Conservation (phyloP, 1,140 invertebrate genomes). For the Hesperophylax magnus region DNA sequence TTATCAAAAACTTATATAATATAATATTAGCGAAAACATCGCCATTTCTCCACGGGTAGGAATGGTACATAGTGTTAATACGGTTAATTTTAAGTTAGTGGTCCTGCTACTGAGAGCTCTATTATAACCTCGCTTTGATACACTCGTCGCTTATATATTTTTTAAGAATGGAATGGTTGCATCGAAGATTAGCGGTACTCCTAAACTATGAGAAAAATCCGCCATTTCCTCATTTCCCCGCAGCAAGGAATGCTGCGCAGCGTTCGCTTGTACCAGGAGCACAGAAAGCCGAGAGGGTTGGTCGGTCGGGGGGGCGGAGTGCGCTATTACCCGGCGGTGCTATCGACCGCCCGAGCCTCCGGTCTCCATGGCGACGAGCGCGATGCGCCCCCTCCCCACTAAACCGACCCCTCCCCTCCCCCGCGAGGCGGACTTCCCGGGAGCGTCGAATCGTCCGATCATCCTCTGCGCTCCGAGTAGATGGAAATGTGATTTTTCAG, state of each 20-base stretch:
- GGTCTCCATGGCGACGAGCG: constrained; percentile 39
- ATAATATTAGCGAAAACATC: too few species aligned
- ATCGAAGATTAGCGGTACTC: too few species aligned
- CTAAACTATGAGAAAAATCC: too few species aligned
- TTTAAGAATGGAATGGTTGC: too few species aligned
- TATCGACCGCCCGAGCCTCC: constrained; percentile 33
- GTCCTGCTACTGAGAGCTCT: too few species aligned
- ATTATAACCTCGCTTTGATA: too few species aligned
- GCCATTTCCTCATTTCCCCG: neutral
- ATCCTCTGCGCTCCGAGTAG: constrained; percentile 36
- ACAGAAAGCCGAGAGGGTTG: neutral
- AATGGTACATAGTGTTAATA: too few species aligned
- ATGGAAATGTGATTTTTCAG: constrained; percentile 11
- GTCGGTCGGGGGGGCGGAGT: constrained; percentile 3
- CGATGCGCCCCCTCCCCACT: constrained; percentile 40
- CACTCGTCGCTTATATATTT: too few species aligned
- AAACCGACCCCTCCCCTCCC: neutral
- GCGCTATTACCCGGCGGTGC: constrained; percentile 15
- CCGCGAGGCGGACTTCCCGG: neutral
- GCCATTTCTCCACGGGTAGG: too few species aligned
- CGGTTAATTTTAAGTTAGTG: too few species aligned
- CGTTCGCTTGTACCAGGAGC: constrained; percentile 29
- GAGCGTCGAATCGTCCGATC: neutral
- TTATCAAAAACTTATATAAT: too few species aligned
- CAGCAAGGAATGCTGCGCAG: constrained; percentile 34